Evolutionary conservation across 2,888 invertebrate species (phyloP).

Genomic region (Epistrophella euchroma): DNA sequence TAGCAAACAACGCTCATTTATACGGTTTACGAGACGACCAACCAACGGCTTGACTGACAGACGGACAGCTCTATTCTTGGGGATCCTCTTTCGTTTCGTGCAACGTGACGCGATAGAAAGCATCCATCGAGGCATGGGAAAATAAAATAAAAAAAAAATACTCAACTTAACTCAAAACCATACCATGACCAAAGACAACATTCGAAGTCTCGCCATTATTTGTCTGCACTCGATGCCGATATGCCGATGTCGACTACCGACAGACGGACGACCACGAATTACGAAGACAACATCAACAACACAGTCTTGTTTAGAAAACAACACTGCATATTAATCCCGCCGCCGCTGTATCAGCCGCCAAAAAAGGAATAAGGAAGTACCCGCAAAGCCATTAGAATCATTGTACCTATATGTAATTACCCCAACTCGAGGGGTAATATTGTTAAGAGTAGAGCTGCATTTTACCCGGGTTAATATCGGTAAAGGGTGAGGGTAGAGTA

Average conservation of each 20-base stretch:
- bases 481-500: conserved; percentile 13
- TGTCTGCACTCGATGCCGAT: conserved; percentile 35
- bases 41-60: background rate
- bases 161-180: conserved; percentile 47
- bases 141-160: conserved; percentile 26
- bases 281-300: conserved; percentile 20
- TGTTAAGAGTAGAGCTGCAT: background rate
- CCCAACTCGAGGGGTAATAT: conserved; percentile 25
- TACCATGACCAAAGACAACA: conserved; percentile 65
- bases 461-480: conserved; percentile 53
- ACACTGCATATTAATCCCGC: conserved; percentile 53
- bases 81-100: conserved; percentile 30
- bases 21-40: conserved; percentile 9
- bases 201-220: conserved; percentile 51
- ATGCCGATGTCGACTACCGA: conserved; percentile 2
- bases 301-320: conserved; percentile 33
- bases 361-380: conserved; percentile 73
- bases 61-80: background rate
- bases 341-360: conserved; percentile 6
- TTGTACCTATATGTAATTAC: conserved; percentile 64
- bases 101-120: conserved; percentile 38
- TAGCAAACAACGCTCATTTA: conserved; percentile 21
- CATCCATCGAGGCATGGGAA: conserved; percentile 53
- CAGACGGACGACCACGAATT: conserved; percentile 31
- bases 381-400: conserved; percentile 65